These are phyloP conservation scores for Epicauta chinensis DNA, from an alignment of 1,140 invertebrate genomes.

Conservation along the genomic window DNA sequence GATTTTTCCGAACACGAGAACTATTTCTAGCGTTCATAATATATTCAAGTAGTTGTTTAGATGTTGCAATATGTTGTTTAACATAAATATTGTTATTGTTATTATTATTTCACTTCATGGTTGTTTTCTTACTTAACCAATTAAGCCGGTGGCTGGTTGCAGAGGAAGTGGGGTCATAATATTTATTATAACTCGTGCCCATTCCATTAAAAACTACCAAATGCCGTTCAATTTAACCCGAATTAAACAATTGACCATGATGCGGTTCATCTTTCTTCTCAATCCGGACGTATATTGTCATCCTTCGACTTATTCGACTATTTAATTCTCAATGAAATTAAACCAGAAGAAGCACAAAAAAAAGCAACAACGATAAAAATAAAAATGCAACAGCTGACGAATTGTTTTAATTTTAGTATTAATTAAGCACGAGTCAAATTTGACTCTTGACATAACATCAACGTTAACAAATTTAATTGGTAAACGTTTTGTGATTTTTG, in stretches of 20 bases:
- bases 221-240: conserved; percentile 35
- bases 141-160: conserved; percentile 24
- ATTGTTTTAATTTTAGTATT: neutral
- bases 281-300: conserved; percentile 11
- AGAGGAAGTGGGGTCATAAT: conserved; percentile 37
- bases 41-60: too few relatives aligned
- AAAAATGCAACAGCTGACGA: too few relatives aligned
- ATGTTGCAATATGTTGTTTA: neutral
- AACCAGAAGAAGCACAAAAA: too few relatives aligned
- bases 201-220: conserved; percentile 33
- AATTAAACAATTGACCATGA: conserved; percentile 35
- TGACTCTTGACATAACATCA: too few relatives aligned
- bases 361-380: too few relatives aligned
- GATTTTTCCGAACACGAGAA: too few relatives aligned
- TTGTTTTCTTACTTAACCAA: conserved; percentile 32
- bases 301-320: too few relatives aligned
- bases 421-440: conserved; percentile 11
- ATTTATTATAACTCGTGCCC: conserved; percentile 37
- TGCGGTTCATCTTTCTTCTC: conserved; percentile 15
- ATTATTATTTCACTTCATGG: conserved; percentile 14
- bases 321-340: too few relatives aligned
- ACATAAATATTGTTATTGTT: conserved; percentile 1
- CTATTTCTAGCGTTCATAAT: too few relatives aligned
- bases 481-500: too few relatives aligned
- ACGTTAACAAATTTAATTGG: too few relatives aligned